phyloP scores from a whole-genome alignment of 1,140 invertebrate genomes.

The Zaprionus capensis region DNA sequence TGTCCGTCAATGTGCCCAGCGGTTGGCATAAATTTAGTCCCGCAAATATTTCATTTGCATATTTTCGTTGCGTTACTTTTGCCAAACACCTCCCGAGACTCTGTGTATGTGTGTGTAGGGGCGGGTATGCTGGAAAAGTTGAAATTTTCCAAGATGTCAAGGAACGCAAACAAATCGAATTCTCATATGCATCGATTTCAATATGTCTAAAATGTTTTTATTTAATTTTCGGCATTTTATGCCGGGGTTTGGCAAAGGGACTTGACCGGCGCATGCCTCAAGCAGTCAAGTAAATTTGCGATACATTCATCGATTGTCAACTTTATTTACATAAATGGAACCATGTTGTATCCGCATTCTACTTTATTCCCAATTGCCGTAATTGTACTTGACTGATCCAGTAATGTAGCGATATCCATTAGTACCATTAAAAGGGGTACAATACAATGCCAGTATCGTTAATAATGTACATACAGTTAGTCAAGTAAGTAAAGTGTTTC shows the following conservation, averaged over 20 bases:
- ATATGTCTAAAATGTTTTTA: slow-evolving; percentile 54
- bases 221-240: slow-evolving; percentile 39
- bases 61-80: slow-evolving; percentile 42
- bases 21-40: slow-evolving; percentile 52
- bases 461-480: too few species aligned
- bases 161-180: slow-evolving; percentile 27
- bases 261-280: background rate
- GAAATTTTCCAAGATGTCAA: slow-evolving; percentile 38
- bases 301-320: background rate
- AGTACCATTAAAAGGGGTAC: too few species aligned
- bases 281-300: background rate
- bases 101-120: background rate
- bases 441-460: too few species aligned
- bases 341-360: too few species aligned
- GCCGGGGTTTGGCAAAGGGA: background rate
- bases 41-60: slow-evolving; percentile 55
- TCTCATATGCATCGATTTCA: slow-evolving; percentile 41
- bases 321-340: too few species aligned
- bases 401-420: too few species aligned
- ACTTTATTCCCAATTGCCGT: too few species aligned
- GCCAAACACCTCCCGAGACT: slow-evolving; percentile 9
- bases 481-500: too few species aligned
- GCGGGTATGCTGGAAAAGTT: background rate
- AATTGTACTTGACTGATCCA: too few species aligned
- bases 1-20: slow-evolving; percentile 31